Base-by-base conservation (phyloP, 2,888 invertebrate species). In the Agriopis leucophaearia region DNA sequence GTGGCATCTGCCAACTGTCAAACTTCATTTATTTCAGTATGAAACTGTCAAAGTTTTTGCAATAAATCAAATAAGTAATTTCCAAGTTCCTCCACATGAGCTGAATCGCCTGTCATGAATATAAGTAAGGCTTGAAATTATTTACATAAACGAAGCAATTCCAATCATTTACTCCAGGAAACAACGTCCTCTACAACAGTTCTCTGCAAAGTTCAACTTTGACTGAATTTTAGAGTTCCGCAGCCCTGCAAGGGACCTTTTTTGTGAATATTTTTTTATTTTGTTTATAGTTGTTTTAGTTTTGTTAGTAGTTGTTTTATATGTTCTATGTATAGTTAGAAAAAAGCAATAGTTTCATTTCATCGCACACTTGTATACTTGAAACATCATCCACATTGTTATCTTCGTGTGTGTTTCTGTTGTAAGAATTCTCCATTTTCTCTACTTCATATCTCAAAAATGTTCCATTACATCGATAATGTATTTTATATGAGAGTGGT, bases 31-130 rank as follows among this genome's bases (percentile, higher is more conserved):
- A 61, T 66, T 56, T 56, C 50, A 44, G 56, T 18, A 51, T 18
- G n/a, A n/a, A 66, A 56, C 50, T 42, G 55, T 40, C 48, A 44
- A 66, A 66, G 36, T 56, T 61, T 56, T 18, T 18, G 66, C 13
- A 35, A 66, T 66, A 66, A 66, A 61, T 66, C 61, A 66, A 56
- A 66, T 38, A 61, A 60, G 66, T 51, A 61, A 64, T 64, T 57
- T 60, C 55, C n/a, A 66, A 66, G 60, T 66, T 66, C 16, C 16
- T 55, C 47, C 40, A 50, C 54, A 45, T 51, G 44, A 40, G 27
- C 13, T 35, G 57, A 54, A 65, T 27, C 47, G 59, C 47, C 16
- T 59, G 65, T 47, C 65, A 54, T 59, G 50, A 57, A 64, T 64
- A 47, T 54, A 50, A 35, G 38, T 42, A 38, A 47, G 45, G 35